Base-by-base conservation (phyloP, 2,888 invertebrate genomes). In the Calameuta pallipes region DNA sequence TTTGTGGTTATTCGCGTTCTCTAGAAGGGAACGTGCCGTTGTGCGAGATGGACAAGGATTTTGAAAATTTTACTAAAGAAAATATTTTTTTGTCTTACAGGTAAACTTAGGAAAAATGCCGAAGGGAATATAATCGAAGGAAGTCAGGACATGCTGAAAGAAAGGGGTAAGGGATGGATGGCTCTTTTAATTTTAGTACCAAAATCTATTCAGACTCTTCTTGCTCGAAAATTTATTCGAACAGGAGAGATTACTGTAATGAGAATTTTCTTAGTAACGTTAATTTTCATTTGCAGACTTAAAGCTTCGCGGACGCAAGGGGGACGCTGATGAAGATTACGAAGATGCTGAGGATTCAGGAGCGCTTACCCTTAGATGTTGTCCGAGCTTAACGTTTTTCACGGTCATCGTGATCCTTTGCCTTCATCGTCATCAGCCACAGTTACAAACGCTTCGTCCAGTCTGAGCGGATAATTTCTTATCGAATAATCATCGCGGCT, bases 111-210 rank as follows among this genome's bases (percentile, higher is more conserved):
- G 79, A 90, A 91, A 79, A 90, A 89, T 80, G 85, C 86, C 34
- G 88, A 88, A 13, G 90, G 89, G 82, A 85, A 89, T 80, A 88
- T 90, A 79, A 84, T 91, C 33, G 90, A 90, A 78, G 91, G 90
- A 78, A 90, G 90, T 83, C 91, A 90, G 78, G 89, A 91, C 78
- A 90, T 90, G 88, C 82, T 90, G 73, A 90, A 91, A 80, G 91
- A 91, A 78, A 85, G 88, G 87, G 90, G 91, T 90, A 84, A 81
- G 83, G 56, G 31, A 23, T 2, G 9, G 9, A 23, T 56, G 6
- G 4, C 3, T 36, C 36, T 56, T 9, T 56, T 23, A 56, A 9
- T 56, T 41, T 41, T 6, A 23, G 1, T 41, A 23, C 4, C 4
- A 0, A 23, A 23, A 9, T 41, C 6, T 23, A 15, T 23, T 15